Evolutionary conservation across 1,140 invertebrate genomes (phyloP).

Genomic region (Lepidurus arcticus): DNA sequence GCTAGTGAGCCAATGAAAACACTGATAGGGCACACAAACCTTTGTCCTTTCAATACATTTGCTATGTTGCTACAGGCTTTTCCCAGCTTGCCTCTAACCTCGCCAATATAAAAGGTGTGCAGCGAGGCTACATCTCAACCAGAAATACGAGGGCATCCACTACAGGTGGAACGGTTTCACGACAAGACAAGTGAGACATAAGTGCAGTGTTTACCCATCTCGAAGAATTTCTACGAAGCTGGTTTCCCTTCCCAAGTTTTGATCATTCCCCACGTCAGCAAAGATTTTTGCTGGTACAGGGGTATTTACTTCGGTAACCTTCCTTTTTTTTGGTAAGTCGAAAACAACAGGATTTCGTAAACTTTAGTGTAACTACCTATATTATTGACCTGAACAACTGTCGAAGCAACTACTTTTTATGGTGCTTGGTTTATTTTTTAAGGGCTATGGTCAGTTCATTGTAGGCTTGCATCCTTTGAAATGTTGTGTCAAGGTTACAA

Average conservation of each 20-base stretch:
- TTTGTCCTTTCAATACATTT: constrained; percentile 1
- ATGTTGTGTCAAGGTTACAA: background rate
- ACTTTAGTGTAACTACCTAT: no score
- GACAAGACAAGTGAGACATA: background rate
- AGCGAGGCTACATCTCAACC: background rate
- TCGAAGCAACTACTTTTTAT: no score
- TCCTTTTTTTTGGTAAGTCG: no score
- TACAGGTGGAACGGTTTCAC: background rate
- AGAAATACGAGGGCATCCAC: background rate
- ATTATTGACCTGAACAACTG: no score
- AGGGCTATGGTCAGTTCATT: background rate
- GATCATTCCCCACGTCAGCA: no score
- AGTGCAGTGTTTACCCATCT: background rate
- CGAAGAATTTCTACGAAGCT: no score
- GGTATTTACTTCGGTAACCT: no score
- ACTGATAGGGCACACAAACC: constrained; percentile 2
- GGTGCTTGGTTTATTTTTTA: no score
- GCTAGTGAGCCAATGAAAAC: background rate
- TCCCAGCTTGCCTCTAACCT: background rate
- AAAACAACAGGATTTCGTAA: no score
- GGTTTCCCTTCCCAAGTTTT: no score
- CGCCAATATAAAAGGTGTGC: constrained; percentile 16
- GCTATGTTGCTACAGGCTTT: background rate
- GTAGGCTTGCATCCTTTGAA: background rate
- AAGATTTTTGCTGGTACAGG: no score